A percentile compares a stretch with the other conserved stretches of the same genome.
phyloP scores from a whole-genome alignment of 2,113 vertebrate genomes.

The Thermophis baileyi region DNA sequence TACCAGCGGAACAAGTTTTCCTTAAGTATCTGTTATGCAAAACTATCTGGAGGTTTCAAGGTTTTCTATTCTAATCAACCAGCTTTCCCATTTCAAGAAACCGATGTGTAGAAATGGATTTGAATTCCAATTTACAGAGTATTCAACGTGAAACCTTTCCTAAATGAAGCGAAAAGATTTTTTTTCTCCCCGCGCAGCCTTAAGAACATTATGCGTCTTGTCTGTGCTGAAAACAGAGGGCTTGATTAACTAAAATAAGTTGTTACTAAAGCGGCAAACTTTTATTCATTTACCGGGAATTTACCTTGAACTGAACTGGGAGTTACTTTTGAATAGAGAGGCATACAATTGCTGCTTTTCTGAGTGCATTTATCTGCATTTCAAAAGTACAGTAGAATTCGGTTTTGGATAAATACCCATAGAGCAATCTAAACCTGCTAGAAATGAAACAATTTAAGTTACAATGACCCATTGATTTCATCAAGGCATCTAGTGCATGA shows the following conservation, averaged over 20 bases:
- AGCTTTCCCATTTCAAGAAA: background rate
- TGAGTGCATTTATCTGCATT: background rate
- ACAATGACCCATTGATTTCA: background rate
- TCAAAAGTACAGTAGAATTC: background rate
- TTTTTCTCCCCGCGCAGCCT: background rate
- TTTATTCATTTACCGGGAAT: background rate
- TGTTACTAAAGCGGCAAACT: background rate
- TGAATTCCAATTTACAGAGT: background rate
- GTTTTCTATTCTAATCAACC: background rate
- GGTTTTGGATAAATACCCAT: background rate
- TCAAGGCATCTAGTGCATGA: background rate
- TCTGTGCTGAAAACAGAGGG: background rate
- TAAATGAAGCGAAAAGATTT: background rate
- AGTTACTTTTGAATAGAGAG: background rate
- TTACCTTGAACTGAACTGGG: background rate
- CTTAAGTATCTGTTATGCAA: background rate
- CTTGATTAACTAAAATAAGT: background rate
- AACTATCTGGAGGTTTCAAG: background rate
- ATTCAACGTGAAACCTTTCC: background rate
- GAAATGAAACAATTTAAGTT: background rate
- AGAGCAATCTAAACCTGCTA: background rate
- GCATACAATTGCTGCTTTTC: background rate
- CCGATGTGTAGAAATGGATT: background rate
- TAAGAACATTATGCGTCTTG: background rate
- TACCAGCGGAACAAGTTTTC: conserved; percentile 3